Evolutionary conservation across 1,140 invertebrate genomes (phyloP).

Genomic region (Pachypeltis micranthus): DNA sequence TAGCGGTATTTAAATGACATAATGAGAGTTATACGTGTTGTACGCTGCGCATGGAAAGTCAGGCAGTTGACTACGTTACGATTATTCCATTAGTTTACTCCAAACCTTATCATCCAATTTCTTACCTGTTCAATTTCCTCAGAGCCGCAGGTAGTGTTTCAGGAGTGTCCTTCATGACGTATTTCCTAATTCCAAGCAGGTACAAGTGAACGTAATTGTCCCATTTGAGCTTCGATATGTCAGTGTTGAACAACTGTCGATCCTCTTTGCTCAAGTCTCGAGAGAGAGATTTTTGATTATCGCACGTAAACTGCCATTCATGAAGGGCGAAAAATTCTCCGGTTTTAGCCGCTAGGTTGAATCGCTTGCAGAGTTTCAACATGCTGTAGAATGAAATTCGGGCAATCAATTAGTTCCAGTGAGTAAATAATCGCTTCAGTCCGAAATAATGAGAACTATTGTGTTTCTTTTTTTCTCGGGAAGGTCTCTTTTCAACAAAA

Average conservation of each 20-base stretch:
- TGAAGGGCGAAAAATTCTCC: slow-evolving; percentile 78
- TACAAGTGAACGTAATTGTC: slow-evolving; percentile 56
- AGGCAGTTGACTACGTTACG: not conserved
- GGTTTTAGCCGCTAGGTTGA: slow-evolving; percentile 60
- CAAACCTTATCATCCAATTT: not conserved
- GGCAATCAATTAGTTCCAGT: no score
- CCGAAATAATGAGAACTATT: no score
- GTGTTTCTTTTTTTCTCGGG: no score
- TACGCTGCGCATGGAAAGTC: no score
- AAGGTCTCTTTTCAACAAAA: no score
- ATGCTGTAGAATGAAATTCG: slow-evolving; percentile 51
- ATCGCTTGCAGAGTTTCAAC: slow-evolving; percentile 67
- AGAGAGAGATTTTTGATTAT: slow-evolving; percentile 57
- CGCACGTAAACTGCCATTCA: slow-evolving; percentile 72
- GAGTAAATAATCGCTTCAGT: no score
- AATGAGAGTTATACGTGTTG: no score
- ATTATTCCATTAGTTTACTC: not conserved
- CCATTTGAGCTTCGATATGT: slow-evolving; percentile 50
- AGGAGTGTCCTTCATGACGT: slow-evolving; percentile 60
- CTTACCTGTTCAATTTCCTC: slow-evolving; percentile 49
- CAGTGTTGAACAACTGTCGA: slow-evolving; percentile 44
- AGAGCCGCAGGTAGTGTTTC: slow-evolving; percentile 49
- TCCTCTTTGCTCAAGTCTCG: slow-evolving; percentile 49
- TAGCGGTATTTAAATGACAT: no score
- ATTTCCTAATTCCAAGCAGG: slow-evolving; percentile 65